Evolutionary conservation across 1,140 invertebrate genomes (phyloP).

Genomic region (Monochamus saltuarius): DNA sequence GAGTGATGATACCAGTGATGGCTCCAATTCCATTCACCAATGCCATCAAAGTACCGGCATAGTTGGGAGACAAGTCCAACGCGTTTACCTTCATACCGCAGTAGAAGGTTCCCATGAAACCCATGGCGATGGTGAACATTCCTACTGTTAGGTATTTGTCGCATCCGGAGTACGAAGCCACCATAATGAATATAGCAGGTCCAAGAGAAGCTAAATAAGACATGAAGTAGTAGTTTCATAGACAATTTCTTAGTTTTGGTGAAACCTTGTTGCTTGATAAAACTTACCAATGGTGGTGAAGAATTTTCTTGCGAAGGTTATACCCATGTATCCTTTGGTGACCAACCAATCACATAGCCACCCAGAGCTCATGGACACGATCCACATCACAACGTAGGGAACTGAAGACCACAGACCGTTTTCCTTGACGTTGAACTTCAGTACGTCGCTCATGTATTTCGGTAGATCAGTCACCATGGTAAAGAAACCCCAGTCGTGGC

Average conservation of each 20-base stretch:
- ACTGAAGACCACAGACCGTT: conserved; percentile 69
- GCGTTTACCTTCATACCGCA: conserved; percentile 80
- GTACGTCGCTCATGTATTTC: conserved; percentile 87
- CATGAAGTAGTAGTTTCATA: conserved; percentile 13
- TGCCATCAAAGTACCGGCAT: conserved; percentile 80
- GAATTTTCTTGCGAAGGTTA: conserved; percentile 67
- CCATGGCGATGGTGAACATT: conserved; percentile 72
- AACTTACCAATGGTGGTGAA: conserved; percentile 68
- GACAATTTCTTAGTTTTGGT: conserved; percentile 6
- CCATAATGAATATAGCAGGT: conserved; percentile 76
- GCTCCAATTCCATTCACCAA: conserved; percentile 84
- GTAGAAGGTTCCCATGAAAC: conserved; percentile 75
- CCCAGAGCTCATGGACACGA: conserved; percentile 66
- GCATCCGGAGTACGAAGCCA: conserved; percentile 79
- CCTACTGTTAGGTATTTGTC: conserved; percentile 63
- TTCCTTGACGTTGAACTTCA: conserved; percentile 78
- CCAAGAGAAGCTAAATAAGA: conserved; percentile 66
- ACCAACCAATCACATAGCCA: conserved; percentile 69
- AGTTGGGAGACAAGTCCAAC: conserved; percentile 81
- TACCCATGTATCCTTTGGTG: conserved; percentile 57
- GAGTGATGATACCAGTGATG: conserved; percentile 79
- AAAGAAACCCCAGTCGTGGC: conserved; percentile 94
- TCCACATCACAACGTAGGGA: conserved; percentile 74
- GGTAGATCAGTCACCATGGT: conserved; percentile 91
- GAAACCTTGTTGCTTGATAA: no score